phyloP scores from a whole-genome alignment of 2,113 vertebrate genomes.

The Scortum barcoo region DNA sequence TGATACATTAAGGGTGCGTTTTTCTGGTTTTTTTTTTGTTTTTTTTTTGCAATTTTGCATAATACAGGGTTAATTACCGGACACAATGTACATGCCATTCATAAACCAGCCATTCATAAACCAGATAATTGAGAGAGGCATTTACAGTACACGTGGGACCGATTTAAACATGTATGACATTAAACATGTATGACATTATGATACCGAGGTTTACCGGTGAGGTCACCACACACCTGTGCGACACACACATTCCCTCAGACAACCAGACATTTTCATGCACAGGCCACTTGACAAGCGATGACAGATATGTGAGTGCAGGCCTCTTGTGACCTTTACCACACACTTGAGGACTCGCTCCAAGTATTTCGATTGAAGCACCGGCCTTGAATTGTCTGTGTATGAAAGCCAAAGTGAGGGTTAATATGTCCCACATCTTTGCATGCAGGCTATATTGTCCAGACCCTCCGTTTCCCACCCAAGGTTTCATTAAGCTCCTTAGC shows the following conservation, averaged over 20 bases:
- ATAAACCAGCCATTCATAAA: constrained; percentile 41
- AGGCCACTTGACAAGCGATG: constrained; percentile 45
- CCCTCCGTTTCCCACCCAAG: constrained; percentile 45
- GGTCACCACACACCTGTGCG: constrained; percentile 56
- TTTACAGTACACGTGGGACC: constrained; percentile 42
- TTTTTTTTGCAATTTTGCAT: constrained; percentile 51
- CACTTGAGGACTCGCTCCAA: constrained; percentile 44
- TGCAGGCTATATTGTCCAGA: constrained; percentile 43
- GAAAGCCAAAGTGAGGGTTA: constrained; percentile 62
- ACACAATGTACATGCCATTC: constrained; percentile 44
- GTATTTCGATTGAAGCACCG: constrained; percentile 49
- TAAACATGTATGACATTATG: constrained; percentile 80
- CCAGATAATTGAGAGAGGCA: constrained; percentile 44
- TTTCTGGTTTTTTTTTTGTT: no score
- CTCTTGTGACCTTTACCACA: constrained; percentile 67
- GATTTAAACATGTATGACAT: constrained; percentile 76
- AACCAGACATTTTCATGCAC: constrained; percentile 80
- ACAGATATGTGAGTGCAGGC: constrained; percentile 62
- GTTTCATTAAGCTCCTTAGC: constrained; percentile 69
- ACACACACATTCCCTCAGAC: constrained; percentile 53
- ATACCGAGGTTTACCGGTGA: constrained; percentile 69
- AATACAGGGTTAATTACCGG: constrained; percentile 52
- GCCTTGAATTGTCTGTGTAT: constrained; percentile 53
- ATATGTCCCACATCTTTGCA: constrained; percentile 54
- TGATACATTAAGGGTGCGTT: constrained; percentile 43